These are phyloP conservation scores for Amphiura filiformis DNA, from an alignment of 35 echinoderm and acorn worm genomes.

Conservation along the genomic window DNA sequence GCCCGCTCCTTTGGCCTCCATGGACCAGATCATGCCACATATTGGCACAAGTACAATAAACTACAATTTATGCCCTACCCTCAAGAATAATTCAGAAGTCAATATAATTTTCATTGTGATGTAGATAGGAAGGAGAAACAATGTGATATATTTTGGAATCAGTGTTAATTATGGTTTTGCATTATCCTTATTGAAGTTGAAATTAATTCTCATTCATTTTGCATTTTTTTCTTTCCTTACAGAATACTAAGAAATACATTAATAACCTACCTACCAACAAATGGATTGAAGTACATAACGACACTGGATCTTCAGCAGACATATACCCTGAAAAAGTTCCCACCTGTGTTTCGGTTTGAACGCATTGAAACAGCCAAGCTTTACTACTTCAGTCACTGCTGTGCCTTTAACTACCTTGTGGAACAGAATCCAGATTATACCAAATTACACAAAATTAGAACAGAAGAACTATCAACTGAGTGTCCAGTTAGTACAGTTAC, in stretches of 20 bases:
- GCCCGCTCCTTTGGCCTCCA: too few relatives aligned
- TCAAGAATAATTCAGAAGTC: too few relatives aligned
- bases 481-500: neutral
- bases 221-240: neutral
- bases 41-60: too few relatives aligned
- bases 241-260: slow-evolving; percentile 12
- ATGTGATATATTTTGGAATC: neutral
- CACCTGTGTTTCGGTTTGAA: slow-evolving; percentile 86
- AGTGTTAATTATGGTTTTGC: neutral
- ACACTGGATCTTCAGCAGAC: slow-evolving; percentile 63
- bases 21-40: too few relatives aligned
- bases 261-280: slow-evolving; percentile 76
- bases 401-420: slow-evolving; percentile 68
- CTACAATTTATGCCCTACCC: neutral
- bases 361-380: slow-evolving; percentile 61
- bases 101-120: neutral
- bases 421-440: slow-evolving; percentile 52
- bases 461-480: neutral
- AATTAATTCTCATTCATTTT: neutral
- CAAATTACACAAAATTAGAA: slow-evolving; percentile 40
- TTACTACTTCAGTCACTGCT: slow-evolving; percentile 96
- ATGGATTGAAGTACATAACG: slow-evolving; percentile 64
- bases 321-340: slow-evolving; percentile 59
- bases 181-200: neutral
- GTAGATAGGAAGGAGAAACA: neutral